Conservation (phyloP, 2,797 vertebrate species). For the Limnodromus scolopaceus region DNA sequence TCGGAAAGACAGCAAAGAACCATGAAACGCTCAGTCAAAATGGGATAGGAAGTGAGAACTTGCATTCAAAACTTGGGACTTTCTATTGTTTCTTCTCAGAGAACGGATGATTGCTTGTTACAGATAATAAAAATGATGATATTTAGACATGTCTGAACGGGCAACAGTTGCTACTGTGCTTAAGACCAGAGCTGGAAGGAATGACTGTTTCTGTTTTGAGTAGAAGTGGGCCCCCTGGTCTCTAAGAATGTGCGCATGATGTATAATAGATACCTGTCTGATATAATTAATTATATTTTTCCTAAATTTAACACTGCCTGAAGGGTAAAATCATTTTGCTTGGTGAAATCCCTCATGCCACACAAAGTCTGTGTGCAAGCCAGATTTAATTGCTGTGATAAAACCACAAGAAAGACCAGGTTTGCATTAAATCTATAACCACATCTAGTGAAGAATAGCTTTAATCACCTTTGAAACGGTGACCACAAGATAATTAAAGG, state of each 20-base stretch:
- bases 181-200: constrained; percentile 3
- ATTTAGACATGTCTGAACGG: not conserved
- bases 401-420: constrained; percentile 98
- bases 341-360: constrained; percentile 91
- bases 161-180: constrained; percentile 14
- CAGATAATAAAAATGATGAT: not conserved
- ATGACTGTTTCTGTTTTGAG: constrained; percentile 30
- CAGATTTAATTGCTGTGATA: constrained; percentile 95
- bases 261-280: constrained; percentile 93
- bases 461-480: constrained; percentile 92
- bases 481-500: constrained; percentile 98
- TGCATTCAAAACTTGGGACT: constrained; percentile 5
- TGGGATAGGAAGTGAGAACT: constrained; percentile 9
- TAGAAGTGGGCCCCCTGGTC: constrained; percentile 73
- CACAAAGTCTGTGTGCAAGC: constrained; percentile 88
- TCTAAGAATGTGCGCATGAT: constrained; percentile 78
- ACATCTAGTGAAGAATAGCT: constrained; percentile 89
- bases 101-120: not conserved
- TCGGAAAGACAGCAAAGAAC: not conserved
- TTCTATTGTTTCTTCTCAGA: constrained; percentile 26
- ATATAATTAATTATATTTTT: constrained; percentile 94
- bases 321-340: constrained; percentile 89
- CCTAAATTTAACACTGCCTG: constrained; percentile 94
- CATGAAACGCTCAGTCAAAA: not conserved
- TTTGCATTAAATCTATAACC: constrained; percentile 94